Base-by-base conservation (phyloP, 2,113 vertebrate genomes). In the Numenius arquata region DNA sequence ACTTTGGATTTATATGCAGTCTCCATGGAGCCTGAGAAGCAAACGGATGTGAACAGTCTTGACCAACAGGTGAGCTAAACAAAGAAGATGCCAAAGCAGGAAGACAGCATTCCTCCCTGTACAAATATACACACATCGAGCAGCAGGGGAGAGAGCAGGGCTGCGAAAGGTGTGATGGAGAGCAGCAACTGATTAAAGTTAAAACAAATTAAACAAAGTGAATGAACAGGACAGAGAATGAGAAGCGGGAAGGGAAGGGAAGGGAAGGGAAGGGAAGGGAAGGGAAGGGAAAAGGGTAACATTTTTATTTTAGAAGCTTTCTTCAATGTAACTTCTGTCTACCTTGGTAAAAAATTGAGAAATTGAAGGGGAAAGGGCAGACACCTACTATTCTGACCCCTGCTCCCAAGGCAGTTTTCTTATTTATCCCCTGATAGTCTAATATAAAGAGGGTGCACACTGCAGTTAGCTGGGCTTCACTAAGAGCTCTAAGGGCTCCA, bases 11-110 rank as follows among this genome's bases (percentile, higher is more conserved):
- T 96, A 93, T 62, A 86, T 6, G n/a, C 89, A 66, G 75, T 97
- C 79, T 92, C 95, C 94, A 93, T 83, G 94, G 79, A 97, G 92
- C 87, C 79, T 95, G 90, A 93, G 93, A 88, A 88, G 89, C 76
- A 93, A 89, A 88, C 8, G 11, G 45, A 93, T 93, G 82, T 93
- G 88, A 96, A 83, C 58, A 85, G 85, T 80, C 83, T 91, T 95
- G 85, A 85, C 68, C 71, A 95, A 79, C 61, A 89, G 19, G 66
- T 86, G 84, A 93, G 56, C 38, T 72, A 88, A 93, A 91, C 70
- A 88, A 63, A 89, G 94, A 92, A 65, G 70, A 95, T 63, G 72
- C 45, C 90, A 89, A 70, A 88, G 34, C n/a, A 71, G 72, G 63
- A 92, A 97, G 91, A 96, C 45, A 95, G 48, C 77, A 63, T 38